Evolutionary conservation across 2,888 invertebrate genomes (phyloP), one percentile per base, ranked within the genome.

Genomic region (Clepsis dumicolana): DNA sequence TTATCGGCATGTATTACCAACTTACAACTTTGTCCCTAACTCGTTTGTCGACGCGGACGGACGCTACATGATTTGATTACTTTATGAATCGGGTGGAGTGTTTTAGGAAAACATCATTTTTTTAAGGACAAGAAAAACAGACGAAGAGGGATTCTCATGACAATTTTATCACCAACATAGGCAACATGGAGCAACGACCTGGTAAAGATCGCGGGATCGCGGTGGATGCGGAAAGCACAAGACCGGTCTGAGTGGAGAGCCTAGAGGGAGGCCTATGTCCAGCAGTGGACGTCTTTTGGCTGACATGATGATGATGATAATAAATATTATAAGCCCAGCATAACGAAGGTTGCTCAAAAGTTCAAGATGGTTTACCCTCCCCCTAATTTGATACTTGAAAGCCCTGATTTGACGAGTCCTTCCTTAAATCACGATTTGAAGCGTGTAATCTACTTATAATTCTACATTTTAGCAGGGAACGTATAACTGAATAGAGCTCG

Each of bases 1-100:
- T 75, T 70, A 70, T 57, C 29, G 63, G 68, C 64, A 75, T 77
- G 73, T 76, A 74, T 77, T 77, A 74, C 70, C 38, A 65, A 60
- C 59, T 75, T 73, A 66, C 29, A 29, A 7, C 29, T 29, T 3
- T n/a, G 61, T 38, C 63, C 63, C 61, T 67, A 65, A 70, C 63
- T 64, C 50, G 44, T 61, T 67, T 67, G 56, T 65, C 72, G 63
- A 60, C 29, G 50, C 52, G 38, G 24, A 52, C 56, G 67, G 70
- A 56, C 62, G 41, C 61, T 66, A 48, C 41, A 54, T 66, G 44
- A 66, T 57, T 64, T 66, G 44, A 66, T 57, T 64, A 61, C 14
- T 54, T 35, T 35, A 61, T 54, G 52, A 53, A 53, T 5, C 41
- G 44, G 44, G 32, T 41, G 21, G 24, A 64, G 38, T n/a, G 14